phyloP scores from a whole-genome alignment of 1,140 invertebrate species.

The Hetaerina americana region DNA sequence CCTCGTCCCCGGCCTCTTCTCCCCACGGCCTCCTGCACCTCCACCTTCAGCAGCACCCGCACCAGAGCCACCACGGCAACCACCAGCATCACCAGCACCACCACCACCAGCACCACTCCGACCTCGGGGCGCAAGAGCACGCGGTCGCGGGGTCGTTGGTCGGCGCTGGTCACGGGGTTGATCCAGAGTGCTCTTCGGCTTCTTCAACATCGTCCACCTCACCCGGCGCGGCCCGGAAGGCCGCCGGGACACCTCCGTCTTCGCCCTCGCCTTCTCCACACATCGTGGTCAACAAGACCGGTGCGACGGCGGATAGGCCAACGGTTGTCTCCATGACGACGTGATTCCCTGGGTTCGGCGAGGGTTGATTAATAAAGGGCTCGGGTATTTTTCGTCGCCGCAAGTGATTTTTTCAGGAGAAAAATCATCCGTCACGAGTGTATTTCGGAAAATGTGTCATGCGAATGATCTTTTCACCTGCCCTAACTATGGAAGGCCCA shows the following conservation, averaged over 20 bases:
- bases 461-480: too few species aligned
- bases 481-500: too few species aligned
- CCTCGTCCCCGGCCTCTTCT: background rate
- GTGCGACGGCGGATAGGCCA: background rate
- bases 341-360: too few species aligned
- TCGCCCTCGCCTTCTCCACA: background rate
- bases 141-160: too few species aligned
- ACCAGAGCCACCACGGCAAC: background rate
- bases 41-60: background rate
- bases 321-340: background rate
- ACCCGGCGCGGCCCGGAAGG: background rate
- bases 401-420: too few species aligned
- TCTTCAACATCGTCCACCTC: background rate
- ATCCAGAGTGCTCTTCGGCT: background rate
- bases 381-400: too few species aligned
- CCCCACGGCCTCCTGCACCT: background rate
- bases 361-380: too few species aligned
- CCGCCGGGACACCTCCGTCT: background rate
- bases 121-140: background rate
- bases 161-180: background rate
- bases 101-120: background rate
- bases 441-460: too few species aligned
- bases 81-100: background rate
- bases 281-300: background rate
- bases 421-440: too few species aligned